phyloP scores from a whole-genome alignment of 2,797 vertebrate species.

The Ciconia nigra region DNA sequence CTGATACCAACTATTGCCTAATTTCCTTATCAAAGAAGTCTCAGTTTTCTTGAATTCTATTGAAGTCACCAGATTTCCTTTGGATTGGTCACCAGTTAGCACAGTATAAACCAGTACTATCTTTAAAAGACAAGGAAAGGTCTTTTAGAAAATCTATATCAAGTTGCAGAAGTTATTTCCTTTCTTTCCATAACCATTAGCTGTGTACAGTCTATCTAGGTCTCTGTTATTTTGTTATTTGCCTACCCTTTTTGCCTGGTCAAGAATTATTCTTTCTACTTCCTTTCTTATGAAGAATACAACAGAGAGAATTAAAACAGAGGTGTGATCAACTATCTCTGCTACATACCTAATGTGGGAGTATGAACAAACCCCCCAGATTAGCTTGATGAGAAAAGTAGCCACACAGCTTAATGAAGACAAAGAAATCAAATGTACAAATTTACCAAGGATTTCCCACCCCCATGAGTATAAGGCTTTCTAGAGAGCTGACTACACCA shows the following conservation, averaged over 20 bases:
- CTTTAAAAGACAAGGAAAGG: background rate
- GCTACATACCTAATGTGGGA: background rate
- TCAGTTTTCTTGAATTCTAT: background rate
- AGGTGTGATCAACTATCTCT: too few relatives aligned
- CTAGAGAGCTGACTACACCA: background rate
- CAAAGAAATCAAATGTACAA: background rate
- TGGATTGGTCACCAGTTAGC: background rate
- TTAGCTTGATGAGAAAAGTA: background rate
- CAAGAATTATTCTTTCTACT: background rate
- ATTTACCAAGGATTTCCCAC: background rate
- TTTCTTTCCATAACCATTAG: background rate
- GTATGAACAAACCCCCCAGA: background rate
- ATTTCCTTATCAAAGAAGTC: background rate
- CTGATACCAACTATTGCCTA: background rate
- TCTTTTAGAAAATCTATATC: background rate
- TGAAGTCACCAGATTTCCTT: background rate
- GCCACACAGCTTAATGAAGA: background rate
- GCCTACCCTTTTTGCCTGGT: background rate
- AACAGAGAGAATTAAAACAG: background rate
- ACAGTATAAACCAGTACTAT: background rate
- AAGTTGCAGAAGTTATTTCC: background rate
- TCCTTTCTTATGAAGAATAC: background rate
- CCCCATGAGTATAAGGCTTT: background rate
- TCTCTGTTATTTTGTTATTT: background rate
- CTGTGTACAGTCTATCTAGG: background rate